Conservation (phyloP, 2,797 vertebrate genomes). For the Otus scops region DNA sequence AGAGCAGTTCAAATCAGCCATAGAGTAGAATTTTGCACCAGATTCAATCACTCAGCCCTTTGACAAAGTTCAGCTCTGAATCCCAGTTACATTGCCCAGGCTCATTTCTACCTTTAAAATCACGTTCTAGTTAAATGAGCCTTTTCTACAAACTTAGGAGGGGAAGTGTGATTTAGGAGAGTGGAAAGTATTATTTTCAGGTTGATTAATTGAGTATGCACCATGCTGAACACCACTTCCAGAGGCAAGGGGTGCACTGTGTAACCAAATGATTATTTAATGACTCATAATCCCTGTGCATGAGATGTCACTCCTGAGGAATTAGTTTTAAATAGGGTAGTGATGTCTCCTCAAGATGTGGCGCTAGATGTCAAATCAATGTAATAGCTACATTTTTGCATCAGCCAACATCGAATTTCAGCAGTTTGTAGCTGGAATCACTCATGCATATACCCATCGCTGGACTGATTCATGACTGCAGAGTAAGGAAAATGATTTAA, state of each 20-base stretch:
- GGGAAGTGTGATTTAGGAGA: neutral
- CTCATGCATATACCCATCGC: constrained; percentile 15
- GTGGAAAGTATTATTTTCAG: constrained; percentile 33
- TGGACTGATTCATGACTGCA: constrained; percentile 53
- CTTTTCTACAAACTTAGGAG: constrained; percentile 1
- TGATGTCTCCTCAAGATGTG: constrained; percentile 47
- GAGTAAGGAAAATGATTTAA: constrained; percentile 22
- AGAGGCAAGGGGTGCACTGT: neutral
- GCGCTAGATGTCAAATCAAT: constrained; percentile 55
- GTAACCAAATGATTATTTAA: constrained; percentile 57
- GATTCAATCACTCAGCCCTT: neutral
- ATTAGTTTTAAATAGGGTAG: constrained; percentile 64
- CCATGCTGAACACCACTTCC: neutral
- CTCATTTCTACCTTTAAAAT: neutral
- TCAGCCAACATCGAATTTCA: constrained; percentile 47
- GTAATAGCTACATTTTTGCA: constrained; percentile 52
- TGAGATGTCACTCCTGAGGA: constrained; percentile 57
- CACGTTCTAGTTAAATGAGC: neutral
- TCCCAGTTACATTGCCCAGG: neutral
- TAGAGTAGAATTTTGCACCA: neutral
- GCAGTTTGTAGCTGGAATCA: constrained; percentile 41
- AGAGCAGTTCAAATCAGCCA: neutral
- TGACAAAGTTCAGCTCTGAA: neutral
- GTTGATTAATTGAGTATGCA: constrained; percentile 18
- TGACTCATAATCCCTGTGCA: constrained; percentile 33